Base-by-base conservation (phyloP, 2,797 vertebrate genomes). In the Orientallactaga sibirica region DNA sequence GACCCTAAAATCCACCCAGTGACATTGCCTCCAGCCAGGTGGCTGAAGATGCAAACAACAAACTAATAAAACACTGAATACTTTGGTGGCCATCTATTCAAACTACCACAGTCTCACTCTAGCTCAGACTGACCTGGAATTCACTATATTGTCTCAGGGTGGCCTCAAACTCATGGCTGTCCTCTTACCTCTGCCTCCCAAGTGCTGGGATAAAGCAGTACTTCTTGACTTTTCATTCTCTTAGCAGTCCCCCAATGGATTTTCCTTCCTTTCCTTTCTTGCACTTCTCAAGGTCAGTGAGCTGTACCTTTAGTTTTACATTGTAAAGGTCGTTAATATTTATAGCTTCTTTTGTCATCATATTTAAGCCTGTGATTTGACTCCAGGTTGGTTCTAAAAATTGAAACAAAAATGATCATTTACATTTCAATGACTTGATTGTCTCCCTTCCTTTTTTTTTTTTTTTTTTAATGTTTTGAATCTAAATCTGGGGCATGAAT, bases 361-460 rank as follows among this genome's bases (percentile, higher is more conserved):
- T 86, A 93, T 79, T 93, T 94, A 94, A 91, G 66, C 79, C 88
- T 76, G 33, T 89, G 73, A 75, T 70, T 92, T 93, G 43, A 89
- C 43, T 93, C 37, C 61, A 92, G 75, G 22, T 86, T 93, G 24
- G 10, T 82, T 96, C 94, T 94, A 95, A 96, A 96, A 95, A 86
- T 88, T 95, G 78, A 92, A 94, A 91, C 78, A 66, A 94, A 94
- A 90, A 93, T 37, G 48, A 73, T 3, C 87, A 91, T 95, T 97
- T 96, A 90, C 61, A 90, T 94, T 81, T 75, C 88, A 95, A 25
- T 97, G 83, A 74, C 70, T 93, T 83, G 52, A 78, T 24, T 48
- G 19, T 90, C 71, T 93, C 55, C 70, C 33, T 77, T 29, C 24
- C 22, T 18, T 15, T 95, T 58, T 12, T 58, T 58, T 12, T 58